Conservation (phyloP, 2,113 vertebrate species). For the Penelope pileata region DNA sequence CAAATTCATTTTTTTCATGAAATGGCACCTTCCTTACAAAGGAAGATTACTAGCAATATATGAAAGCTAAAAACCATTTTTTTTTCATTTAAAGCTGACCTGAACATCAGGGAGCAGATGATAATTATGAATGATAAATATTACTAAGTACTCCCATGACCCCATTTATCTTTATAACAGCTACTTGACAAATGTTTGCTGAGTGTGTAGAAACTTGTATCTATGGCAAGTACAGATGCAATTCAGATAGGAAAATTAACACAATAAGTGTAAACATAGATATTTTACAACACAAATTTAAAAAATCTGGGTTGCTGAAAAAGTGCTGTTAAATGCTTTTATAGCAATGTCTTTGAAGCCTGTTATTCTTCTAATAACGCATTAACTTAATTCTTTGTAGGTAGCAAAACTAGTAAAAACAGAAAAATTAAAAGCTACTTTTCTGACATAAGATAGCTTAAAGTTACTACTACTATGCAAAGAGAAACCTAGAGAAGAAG, state of each 20-base stretch:
- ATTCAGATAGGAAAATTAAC: neutral
- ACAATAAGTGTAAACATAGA: neutral
- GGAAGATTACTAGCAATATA: neutral
- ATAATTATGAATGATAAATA: conserved; percentile 36
- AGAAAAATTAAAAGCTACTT: neutral
- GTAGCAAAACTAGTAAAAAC: neutral
- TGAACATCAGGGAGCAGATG: neutral
- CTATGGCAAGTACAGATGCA: neutral
- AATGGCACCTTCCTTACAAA: neutral
- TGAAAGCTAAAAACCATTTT: neutral
- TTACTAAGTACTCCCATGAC: neutral
- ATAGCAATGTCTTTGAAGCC: neutral
- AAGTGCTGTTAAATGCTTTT: neutral
- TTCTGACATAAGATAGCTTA: neutral
- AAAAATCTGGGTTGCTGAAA: neutral
- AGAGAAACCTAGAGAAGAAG: no score
- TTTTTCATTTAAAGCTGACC: neutral
- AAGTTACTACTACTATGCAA: neutral
- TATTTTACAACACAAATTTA: neutral
- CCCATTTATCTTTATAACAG: conserved; percentile 42
- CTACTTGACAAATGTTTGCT: conserved; percentile 39
- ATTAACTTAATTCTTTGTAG: neutral
- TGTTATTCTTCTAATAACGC: neutral
- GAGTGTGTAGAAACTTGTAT: conserved; percentile 16
- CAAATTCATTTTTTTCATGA: neutral